These are phyloP conservation scores for Pionites leucogaster DNA, from an alignment of 2,113 vertebrate species.

Conservation along the genomic window DNA sequence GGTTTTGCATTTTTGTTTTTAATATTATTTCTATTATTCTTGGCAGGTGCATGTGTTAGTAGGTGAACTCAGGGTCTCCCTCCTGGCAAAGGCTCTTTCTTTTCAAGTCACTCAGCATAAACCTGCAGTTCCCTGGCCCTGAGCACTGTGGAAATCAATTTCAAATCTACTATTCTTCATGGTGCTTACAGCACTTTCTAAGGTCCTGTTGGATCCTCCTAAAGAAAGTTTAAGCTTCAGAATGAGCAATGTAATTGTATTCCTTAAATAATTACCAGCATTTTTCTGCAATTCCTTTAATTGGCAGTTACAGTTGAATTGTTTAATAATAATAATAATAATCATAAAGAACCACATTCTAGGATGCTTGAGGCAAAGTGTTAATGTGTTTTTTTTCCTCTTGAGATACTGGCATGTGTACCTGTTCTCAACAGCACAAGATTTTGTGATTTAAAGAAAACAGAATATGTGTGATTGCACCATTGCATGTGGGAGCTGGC, in stretches of 20 bases:
- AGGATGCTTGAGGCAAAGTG: background rate
- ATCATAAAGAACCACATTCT: background rate
- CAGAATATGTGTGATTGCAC: background rate
- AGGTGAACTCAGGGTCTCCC: constrained; percentile 26
- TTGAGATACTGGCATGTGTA: background rate
- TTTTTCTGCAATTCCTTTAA: background rate
- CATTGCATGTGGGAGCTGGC: background rate
- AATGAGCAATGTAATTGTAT: background rate
- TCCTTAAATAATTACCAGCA: constrained; percentile 8
- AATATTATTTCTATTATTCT: constrained; percentile 52
- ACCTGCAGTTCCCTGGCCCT: background rate
- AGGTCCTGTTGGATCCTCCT: background rate
- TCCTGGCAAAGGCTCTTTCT: background rate
- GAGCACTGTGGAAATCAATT: background rate
- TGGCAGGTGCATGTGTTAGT: constrained; percentile 12
- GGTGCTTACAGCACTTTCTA: background rate
- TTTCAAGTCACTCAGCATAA: background rate
- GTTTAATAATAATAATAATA: background rate
- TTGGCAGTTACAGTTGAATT: background rate
- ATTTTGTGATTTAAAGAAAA: background rate
- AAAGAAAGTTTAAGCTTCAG: background rate
- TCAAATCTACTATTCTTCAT: background rate
- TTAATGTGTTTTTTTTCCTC: background rate
- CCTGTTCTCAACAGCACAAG: background rate
- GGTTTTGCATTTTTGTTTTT: constrained; percentile 56